Percentiles rank a stretch among this genome's conserved stretches.
phyloP scores from a whole-genome alignment of 2,888 invertebrate genomes.

The Elmis aenea region DNA sequence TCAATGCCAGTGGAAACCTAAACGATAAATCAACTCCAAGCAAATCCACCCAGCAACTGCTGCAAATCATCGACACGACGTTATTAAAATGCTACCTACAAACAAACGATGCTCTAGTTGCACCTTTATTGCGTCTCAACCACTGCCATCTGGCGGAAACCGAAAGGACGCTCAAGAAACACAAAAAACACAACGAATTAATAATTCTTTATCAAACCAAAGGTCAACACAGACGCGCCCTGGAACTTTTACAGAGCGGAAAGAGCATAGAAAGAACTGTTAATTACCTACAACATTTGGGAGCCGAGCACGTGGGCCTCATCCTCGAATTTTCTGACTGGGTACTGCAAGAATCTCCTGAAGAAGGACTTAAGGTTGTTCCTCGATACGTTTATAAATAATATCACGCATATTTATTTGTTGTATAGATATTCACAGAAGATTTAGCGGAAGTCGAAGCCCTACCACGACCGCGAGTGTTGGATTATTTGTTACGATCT shows the following conservation, averaged over 20 bases:
- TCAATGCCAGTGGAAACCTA: constrained; percentile 39
- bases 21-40: constrained; percentile 45
- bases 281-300: constrained; percentile 86
- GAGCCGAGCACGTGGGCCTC: constrained; percentile 58
- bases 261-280: constrained; percentile 83
- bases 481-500: constrained; percentile 81
- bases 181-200: constrained; percentile 86
- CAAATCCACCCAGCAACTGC: constrained; percentile 58
- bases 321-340: constrained; percentile 93
- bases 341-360: constrained; percentile 81
- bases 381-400: constrained; percentile 38
- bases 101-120: constrained; percentile 94
- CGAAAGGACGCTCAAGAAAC: constrained; percentile 79
- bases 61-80: constrained; percentile 96
- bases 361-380: constrained; percentile 70
- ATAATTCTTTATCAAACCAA: constrained; percentile 95
- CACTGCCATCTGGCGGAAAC: constrained; percentile 92
- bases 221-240: constrained; percentile 85
- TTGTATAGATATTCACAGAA: constrained; percentile 70
- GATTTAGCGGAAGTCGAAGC: constrained; percentile 83
- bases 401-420: constrained; percentile 40
- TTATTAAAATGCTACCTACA: constrained; percentile 94
- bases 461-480: constrained; percentile 80
- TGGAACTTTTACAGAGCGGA: constrained; percentile 73
- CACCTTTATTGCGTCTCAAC: constrained; percentile 83